Evolutionary conservation across 2,113 vertebrate species (phyloP).

Genomic region (Scolopax mira): DNA sequence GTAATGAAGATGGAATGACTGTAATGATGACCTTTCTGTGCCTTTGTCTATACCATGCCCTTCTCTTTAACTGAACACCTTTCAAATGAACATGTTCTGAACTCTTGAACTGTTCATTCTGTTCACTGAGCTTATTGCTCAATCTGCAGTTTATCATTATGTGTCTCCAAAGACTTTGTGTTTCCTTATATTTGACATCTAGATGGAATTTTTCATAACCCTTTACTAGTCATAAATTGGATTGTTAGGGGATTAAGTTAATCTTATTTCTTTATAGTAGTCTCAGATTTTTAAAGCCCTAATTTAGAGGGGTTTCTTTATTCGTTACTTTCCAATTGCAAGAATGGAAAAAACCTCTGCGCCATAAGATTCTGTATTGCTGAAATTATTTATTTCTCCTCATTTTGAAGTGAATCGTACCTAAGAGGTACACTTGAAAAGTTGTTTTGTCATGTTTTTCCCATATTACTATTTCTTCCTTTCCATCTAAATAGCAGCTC

Average conservation of each 20-base stretch:
- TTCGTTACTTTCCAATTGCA: constrained; percentile 42
- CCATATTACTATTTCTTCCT: constrained; percentile 53
- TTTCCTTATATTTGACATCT: constrained; percentile 69
- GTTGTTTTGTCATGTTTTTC: constrained; percentile 59
- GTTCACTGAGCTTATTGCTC: constrained; percentile 64
- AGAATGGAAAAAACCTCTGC: constrained; percentile 3
- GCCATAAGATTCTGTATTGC: neutral
- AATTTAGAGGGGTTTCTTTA: constrained; percentile 65
- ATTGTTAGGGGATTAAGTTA: constrained; percentile 75
- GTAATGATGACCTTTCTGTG: constrained; percentile 74
- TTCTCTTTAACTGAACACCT: constrained; percentile 77
- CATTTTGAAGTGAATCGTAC: constrained; percentile 65
- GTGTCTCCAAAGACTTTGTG: constrained; percentile 73
- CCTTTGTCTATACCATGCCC: constrained; percentile 75
- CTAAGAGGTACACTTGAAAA: constrained; percentile 68
- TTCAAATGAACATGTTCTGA: constrained; percentile 71
- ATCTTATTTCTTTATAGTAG: constrained; percentile 72
- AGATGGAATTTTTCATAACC: constrained; percentile 77
- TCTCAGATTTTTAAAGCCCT: constrained; percentile 64
- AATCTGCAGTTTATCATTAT: constrained; percentile 75
- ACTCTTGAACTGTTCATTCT: constrained; percentile 79
- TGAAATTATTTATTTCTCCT: constrained; percentile 71
- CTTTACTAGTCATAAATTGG: constrained; percentile 77
- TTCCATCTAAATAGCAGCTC: constrained; percentile 23
- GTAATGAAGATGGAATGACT: constrained; percentile 77